These are phyloP conservation scores for Zosterops lateralis DNA, from an alignment of 2,113 vertebrate genomes.

Conservation along the genomic window DNA sequence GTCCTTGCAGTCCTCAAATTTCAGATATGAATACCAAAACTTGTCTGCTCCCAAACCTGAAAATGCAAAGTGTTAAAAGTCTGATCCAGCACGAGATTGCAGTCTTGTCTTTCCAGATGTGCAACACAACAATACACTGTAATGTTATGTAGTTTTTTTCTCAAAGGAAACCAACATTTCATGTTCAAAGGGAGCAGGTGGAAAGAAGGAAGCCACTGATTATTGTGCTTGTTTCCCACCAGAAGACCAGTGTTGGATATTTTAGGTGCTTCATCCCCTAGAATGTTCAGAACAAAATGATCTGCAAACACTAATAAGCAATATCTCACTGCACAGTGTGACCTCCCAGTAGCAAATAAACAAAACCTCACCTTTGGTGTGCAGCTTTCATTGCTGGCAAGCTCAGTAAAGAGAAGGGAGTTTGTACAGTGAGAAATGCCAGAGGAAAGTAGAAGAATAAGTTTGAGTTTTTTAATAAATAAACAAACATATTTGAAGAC, in stretches of 20 bases:
- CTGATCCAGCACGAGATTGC: background rate
- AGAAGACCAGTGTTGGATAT: background rate
- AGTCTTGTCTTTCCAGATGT: background rate
- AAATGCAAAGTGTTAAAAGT: background rate
- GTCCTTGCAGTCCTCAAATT: background rate
- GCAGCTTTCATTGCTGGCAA: background rate
- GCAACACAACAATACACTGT: background rate
- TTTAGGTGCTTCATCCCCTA: background rate
- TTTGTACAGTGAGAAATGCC: background rate
- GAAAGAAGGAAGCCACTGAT: background rate
- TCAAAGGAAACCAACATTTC: background rate
- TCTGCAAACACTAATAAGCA: background rate
- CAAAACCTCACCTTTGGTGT: background rate
- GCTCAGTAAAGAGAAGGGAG: background rate
- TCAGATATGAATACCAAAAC: background rate
- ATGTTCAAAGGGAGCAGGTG: background rate
- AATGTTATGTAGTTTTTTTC: background rate
- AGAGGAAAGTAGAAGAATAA: background rate
- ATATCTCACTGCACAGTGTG: background rate
- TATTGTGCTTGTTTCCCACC: background rate
- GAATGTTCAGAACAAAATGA: background rate
- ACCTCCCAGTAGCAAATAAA: background rate
- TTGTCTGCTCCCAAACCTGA: background rate
- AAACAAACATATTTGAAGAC: background rate
- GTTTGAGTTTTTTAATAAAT: accelerated